These are phyloP conservation scores for Coranthus polyacanthus DNA, from an alignment of 2,797 vertebrate species.

Conservation along the genomic window DNA sequence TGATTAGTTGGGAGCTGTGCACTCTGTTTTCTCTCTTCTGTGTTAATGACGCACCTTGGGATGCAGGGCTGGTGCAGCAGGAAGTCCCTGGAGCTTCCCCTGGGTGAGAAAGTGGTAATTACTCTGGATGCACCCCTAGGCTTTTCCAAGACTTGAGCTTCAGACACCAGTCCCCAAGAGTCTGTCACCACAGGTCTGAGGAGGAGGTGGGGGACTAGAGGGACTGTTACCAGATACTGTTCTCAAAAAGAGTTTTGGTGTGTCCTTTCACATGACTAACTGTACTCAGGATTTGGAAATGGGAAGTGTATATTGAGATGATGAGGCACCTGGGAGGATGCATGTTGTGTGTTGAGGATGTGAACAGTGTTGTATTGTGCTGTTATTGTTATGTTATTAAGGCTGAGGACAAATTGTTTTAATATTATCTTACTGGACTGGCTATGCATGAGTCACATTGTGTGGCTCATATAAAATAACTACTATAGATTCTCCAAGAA, in stretches of 20 bases:
- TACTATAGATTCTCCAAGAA: not conserved
- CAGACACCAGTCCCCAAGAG: slow-evolving; percentile 31
- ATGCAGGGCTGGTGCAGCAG: slow-evolving; percentile 47
- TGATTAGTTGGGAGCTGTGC: slow-evolving; percentile 37
- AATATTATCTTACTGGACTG: not conserved
- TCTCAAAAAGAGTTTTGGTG: slow-evolving; percentile 8
- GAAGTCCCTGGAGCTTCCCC: slow-evolving; percentile 72
- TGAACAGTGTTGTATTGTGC: not conserved
- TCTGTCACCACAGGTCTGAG: slow-evolving; percentile 30
- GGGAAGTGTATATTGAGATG: slow-evolving; percentile 16
- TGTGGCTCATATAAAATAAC: slow-evolving; percentile 4
- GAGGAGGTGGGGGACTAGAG: slow-evolving; percentile 19
- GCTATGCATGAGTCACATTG: slow-evolving; percentile 1
- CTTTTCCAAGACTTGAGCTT: slow-evolving; percentile 33
- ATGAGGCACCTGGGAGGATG: not conserved
- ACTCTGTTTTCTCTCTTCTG: slow-evolving; percentile 41
- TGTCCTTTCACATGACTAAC: slow-evolving; percentile 21
- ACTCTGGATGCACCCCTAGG: slow-evolving; percentile 60
- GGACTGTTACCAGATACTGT: slow-evolving; percentile 6
- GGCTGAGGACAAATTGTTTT: no score
- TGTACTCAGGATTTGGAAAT: slow-evolving; percentile 31
- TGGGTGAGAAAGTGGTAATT: slow-evolving; percentile 78
- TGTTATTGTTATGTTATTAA: slow-evolving; percentile 28
- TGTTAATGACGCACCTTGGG: slow-evolving; percentile 81
- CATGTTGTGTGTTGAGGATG: slow-evolving; percentile 17